A percentile compares a stretch with the other conserved stretches of the same genome.
These are phyloP conservation scores for Andrena dorsata DNA, from an alignment of 2,888 invertebrate species.

Conservation along the genomic window DNA sequence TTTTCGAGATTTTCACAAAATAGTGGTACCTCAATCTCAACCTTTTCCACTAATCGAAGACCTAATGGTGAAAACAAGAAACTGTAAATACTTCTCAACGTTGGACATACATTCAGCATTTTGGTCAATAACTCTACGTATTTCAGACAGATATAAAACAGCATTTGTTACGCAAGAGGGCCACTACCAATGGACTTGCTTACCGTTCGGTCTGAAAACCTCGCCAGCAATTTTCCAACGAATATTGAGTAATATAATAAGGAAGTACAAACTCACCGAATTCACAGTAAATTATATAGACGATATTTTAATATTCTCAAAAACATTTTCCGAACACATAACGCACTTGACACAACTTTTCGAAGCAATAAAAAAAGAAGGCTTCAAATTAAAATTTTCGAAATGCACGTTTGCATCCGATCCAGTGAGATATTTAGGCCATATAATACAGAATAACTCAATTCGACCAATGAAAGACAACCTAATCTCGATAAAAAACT, in stretches of 20 bases:
- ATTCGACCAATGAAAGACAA: constrained; percentile 1
- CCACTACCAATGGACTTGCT: too few relatives aligned
- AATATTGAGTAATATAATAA: too few relatives aligned
- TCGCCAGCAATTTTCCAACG: too few relatives aligned
- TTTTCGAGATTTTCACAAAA: background rate
- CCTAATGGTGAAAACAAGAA: background rate
- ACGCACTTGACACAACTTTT: background rate
- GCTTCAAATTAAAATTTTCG: background rate
- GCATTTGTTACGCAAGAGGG: background rate
- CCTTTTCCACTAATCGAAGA: too few relatives aligned
- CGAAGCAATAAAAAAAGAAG: too few relatives aligned
- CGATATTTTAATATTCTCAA: constrained; percentile 1
- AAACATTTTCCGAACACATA: constrained; percentile 4
- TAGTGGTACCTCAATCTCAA: too few relatives aligned
- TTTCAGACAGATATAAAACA: constrained; percentile 23
- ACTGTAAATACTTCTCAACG: constrained; percentile 22
- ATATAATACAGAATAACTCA: background rate
- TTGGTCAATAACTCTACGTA: constrained; percentile 16
- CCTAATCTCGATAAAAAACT: too few relatives aligned
- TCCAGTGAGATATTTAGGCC: constrained; percentile 1
- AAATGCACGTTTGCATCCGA: constrained; percentile 3
- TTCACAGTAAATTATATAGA: constrained; percentile 10
- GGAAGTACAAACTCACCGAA: too few relatives aligned
- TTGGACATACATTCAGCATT: constrained; percentile 26
- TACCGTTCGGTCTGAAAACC: too few relatives aligned